phyloP scores from a whole-genome alignment of 2,113 vertebrate genomes.

The Aix galericulata region DNA sequence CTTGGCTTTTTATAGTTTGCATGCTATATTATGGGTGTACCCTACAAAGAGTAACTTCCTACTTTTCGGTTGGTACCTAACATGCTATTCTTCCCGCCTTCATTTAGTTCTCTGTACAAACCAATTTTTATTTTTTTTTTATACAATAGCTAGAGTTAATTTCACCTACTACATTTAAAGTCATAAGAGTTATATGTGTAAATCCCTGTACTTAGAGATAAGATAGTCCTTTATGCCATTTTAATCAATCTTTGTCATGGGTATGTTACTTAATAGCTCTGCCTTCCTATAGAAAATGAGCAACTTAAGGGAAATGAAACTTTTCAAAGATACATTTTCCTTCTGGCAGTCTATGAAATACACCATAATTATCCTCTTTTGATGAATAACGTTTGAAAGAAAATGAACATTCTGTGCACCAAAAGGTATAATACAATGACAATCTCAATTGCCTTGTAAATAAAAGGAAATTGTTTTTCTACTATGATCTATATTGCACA shows the following conservation, averaged over 20 bases:
- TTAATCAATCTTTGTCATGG: slow-evolving; percentile 56
- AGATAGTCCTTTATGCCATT: slow-evolving; percentile 59
- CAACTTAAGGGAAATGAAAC: slow-evolving; percentile 80
- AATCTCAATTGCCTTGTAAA: slow-evolving; percentile 72
- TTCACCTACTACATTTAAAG: slow-evolving; percentile 66
- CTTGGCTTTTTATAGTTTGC: not conserved
- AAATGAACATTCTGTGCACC: slow-evolving; percentile 68
- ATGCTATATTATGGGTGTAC: not conserved
- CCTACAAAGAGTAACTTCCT: not conserved
- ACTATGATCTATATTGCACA: slow-evolving; percentile 42
- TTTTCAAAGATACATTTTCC: slow-evolving; percentile 79
- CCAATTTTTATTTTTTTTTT: slow-evolving; percentile 32
- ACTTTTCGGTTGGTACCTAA: not conserved
- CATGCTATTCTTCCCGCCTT: not conserved
- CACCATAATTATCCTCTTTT: slow-evolving; percentile 76
- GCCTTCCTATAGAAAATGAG: slow-evolving; percentile 78
- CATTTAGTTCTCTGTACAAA: slow-evolving; percentile 25
- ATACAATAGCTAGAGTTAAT: slow-evolving; percentile 41
- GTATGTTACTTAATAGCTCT: slow-evolving; percentile 77
- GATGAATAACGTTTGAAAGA: slow-evolving; percentile 71
- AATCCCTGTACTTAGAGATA: slow-evolving; percentile 54
- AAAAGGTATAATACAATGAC: slow-evolving; percentile 71
- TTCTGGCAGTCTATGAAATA: slow-evolving; percentile 78
- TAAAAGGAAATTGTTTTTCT: slow-evolving; percentile 76
- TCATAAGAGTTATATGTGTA: slow-evolving; percentile 51